Base-by-base conservation (phyloP, 2,888 invertebrate species). In the Agrochola circellaris region DNA sequence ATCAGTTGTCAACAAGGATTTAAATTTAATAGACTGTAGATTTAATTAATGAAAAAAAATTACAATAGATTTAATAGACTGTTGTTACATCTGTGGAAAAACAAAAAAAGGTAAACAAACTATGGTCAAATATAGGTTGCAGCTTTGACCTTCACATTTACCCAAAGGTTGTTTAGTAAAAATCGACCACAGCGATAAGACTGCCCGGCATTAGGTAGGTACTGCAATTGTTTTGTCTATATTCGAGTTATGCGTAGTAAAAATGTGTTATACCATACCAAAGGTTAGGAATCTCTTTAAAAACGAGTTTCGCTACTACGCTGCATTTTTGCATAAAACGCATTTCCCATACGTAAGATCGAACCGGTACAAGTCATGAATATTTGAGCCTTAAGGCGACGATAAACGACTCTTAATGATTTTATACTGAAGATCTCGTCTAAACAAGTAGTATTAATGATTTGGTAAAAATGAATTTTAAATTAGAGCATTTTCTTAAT, bases 331-430 rank as follows among this genome's bases (percentile, higher is more conserved):
- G 34, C 38, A 67, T 48, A 48, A 77, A 75, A 70, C 56, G 42
- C 42, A 69, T 58, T 26, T 75, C 51, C 20, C 23, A 60, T 48
- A 58, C 26, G 15, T 60, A 38, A 62, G 0, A 56, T 67, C 8
- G 6, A 77, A 74, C 73, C 60, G 77, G 75, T 79, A 64, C 58
- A 13, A 51, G 69, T 26, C 30, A 67, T 48, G n/a, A 62, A 70
- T 73, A 64, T 54, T 70, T 34, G 54, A 60, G 51, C 34, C 62
- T 62, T n/a, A 72, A 62, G 34, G 34, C 34, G 34, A 34, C 5
- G 34, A 34, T 34, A 34, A 34, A 3, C 4, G 34, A 34, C 34
- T 34, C 5, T 34, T 34, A 34, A 34, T 34, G 34, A 34, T 34
- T 34, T 34, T 34, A 34, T 34, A 34, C 34, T 34, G 34, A 34